Evolutionary conservation across 2,113 vertebrate species (phyloP).

Genomic region (Centropristis striata): DNA sequence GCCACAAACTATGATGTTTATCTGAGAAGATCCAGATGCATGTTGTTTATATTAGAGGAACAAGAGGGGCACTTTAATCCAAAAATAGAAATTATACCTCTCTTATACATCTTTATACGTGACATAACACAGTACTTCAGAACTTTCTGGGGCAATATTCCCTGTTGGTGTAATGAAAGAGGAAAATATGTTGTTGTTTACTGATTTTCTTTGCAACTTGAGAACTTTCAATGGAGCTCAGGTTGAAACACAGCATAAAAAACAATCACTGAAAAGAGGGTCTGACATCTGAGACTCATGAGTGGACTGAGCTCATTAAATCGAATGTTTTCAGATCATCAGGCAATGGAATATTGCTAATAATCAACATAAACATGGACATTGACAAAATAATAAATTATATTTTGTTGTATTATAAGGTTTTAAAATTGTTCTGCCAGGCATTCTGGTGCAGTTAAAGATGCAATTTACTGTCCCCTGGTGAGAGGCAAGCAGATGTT

Average conservation of each 20-base stretch:
- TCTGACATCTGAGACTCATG: neutral
- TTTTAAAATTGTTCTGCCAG: neutral
- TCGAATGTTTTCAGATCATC: neutral
- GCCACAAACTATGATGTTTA: neutral
- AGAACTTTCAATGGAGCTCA: neutral
- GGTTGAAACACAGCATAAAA: neutral
- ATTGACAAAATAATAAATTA: neutral
- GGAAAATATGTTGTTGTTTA: too few relatives aligned
- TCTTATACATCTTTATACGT: too few relatives aligned
- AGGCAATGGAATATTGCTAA: neutral
- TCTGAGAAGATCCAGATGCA: neutral
- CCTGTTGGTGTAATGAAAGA: too few relatives aligned
- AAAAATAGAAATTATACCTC: conserved; percentile 24
- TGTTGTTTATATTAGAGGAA: conserved; percentile 21
- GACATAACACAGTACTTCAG: too few relatives aligned
- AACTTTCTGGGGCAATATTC: neutral
- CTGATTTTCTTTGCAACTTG: too few relatives aligned
- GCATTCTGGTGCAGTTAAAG: neutral
- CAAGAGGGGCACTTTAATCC: neutral
- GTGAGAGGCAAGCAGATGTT: too few relatives aligned
- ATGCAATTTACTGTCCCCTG: too few relatives aligned
- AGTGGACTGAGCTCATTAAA: neutral
- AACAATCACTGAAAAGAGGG: neutral
- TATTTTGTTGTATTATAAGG: neutral
- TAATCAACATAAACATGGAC: neutral